Conservation (phyloP, 23 tunicate species). For the Corella eumyota region DNA sequence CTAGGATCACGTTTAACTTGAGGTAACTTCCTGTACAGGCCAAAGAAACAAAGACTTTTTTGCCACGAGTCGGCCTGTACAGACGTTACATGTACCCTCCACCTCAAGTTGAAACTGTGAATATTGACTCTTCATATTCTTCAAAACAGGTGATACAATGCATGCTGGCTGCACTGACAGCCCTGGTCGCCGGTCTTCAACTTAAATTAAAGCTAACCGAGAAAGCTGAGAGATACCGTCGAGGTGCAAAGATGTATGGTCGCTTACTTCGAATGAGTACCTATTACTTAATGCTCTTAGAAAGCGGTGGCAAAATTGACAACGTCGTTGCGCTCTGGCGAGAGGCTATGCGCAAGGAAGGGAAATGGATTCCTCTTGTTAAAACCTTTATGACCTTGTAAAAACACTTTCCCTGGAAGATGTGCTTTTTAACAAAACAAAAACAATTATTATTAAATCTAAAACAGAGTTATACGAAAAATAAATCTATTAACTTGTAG, state of each 20-base stretch:
- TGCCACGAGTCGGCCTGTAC: constrained; percentile 19
- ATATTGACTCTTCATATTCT: background rate
- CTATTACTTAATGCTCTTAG: constrained; percentile 64
- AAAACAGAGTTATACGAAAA: too few species aligned
- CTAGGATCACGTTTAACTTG: too few species aligned
- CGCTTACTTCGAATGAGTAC: constrained; percentile 44
- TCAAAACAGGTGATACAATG: constrained; percentile 41
- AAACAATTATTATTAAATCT: too few species aligned
- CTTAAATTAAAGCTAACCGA: constrained; percentile 63
- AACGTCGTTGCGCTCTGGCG: constrained; percentile 70
- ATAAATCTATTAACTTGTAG: too few species aligned
- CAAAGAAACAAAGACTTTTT: too few species aligned
- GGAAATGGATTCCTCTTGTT: constrained; percentile 62
- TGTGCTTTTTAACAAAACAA: too few species aligned
- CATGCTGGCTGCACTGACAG: constrained; percentile 50
- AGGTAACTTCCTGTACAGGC: too few species aligned
- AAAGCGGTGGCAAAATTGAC: constrained; percentile 83
- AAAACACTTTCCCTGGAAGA: too few species aligned
- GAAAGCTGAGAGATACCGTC: constrained; percentile 63
- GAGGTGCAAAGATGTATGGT: constrained; percentile 81
- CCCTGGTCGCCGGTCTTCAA: constrained; percentile 59
- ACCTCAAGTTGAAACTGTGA: too few species aligned
- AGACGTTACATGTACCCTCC: background rate
- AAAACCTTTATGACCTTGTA: constrained; percentile 67
- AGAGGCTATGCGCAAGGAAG: constrained; percentile 84